Evolutionary conservation across 2,797 vertebrate genomes (phyloP).

Genomic region (Anolis apletophallus): DNA sequence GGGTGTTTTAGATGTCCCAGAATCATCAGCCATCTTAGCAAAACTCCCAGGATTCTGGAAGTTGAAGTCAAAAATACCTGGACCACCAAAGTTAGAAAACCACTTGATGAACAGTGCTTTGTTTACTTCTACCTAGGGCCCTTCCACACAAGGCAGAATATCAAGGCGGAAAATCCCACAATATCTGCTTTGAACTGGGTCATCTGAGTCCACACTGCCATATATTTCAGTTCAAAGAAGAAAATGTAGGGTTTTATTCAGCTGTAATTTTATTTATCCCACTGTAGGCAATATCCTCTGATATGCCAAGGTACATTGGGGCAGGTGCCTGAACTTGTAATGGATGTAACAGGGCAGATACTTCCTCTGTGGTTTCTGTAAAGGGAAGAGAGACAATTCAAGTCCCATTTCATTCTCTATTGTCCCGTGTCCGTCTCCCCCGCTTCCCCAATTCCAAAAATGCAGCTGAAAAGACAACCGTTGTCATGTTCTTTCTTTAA

Average conservation of each 20-base stretch:
- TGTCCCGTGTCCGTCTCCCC: too few species aligned
- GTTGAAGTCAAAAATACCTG: background rate
- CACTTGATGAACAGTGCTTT: background rate
- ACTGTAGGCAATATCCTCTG: background rate
- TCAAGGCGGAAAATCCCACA: too few species aligned
- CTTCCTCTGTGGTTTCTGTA: background rate
- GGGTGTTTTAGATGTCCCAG: too few species aligned
- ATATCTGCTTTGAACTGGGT: too few species aligned
- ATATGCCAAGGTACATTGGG: background rate
- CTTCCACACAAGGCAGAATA: too few species aligned
- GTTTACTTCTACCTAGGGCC: background rate
- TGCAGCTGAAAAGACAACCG: too few species aligned
- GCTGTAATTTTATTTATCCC: background rate
- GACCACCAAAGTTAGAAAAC: background rate
- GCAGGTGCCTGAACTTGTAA: background rate
- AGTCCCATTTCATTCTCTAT: background rate
- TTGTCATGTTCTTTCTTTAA: background rate
- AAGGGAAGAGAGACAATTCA: background rate
- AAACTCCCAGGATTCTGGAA: background rate
- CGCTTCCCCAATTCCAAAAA: background rate
- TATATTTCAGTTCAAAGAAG: too few species aligned
- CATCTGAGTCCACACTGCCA: too few species aligned
- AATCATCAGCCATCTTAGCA: background rate
- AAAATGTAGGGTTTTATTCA: too few species aligned
- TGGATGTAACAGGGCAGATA: background rate